Evolutionary conservation across 2,888 invertebrate species (phyloP).

Genomic region (Tenthredo scrophulariae): DNA sequence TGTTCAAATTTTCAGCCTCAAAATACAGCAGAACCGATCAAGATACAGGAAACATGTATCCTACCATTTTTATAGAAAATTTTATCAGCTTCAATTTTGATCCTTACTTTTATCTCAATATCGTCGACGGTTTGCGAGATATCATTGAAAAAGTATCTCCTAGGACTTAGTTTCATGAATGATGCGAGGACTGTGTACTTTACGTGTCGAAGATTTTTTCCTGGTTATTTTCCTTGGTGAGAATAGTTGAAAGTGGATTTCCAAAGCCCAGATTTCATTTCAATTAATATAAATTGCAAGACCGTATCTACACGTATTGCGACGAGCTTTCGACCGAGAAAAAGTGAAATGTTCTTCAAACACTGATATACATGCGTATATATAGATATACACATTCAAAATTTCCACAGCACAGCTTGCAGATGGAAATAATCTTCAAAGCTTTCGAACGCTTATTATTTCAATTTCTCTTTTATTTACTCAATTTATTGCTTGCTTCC

Average conservation of each 20-base stretch:
- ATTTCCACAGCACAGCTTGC: not conserved
- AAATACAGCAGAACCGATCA: too few relatives aligned
- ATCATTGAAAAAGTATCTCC: not conserved
- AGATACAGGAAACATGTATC: too few relatives aligned
- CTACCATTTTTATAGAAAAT: not conserved
- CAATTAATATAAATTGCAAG: not conserved
- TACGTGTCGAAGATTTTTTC: not conserved
- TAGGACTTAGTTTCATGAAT: not conserved
- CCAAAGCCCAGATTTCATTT: not conserved
- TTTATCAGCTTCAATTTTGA: not conserved
- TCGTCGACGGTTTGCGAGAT: not conserved
- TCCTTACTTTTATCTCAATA: not conserved
- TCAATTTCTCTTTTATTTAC: slow-evolving; percentile 3
- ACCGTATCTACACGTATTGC: not conserved
- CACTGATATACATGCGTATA: not conserved
- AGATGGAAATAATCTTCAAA: not conserved
- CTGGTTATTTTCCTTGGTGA: not conserved
- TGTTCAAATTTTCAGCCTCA: too few relatives aligned
- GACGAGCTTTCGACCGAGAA: not conserved
- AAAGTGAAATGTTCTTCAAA: not conserved
- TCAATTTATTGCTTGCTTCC: not conserved
- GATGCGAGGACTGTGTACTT: too few relatives aligned
- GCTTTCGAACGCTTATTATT: not conserved
- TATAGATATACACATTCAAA: not conserved
- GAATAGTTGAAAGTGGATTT: not conserved